phyloP scores from a whole-genome alignment of 2,113 vertebrate genomes.

The Thamnaconus septentrionalis region DNA sequence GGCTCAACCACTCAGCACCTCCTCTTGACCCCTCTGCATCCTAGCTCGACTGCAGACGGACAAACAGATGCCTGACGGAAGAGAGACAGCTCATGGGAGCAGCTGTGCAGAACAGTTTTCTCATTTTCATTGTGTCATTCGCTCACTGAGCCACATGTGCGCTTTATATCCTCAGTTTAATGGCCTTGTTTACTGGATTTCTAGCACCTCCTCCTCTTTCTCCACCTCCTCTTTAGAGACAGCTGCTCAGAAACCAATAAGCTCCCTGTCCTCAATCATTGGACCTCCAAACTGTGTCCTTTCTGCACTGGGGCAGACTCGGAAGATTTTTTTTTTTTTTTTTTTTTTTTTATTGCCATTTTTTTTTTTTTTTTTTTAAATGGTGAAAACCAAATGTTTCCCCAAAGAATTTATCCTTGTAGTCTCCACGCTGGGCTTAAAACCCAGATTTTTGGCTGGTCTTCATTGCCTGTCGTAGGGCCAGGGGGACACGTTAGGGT shows the following conservation, averaged over 20 bases:
- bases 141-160: constrained; percentile 56
- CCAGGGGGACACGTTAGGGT: not conserved
- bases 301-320: constrained; percentile 30
- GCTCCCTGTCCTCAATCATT: constrained; percentile 18
- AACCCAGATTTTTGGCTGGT: constrained; percentile 20
- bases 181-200: constrained; percentile 60
- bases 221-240: constrained; percentile 47
- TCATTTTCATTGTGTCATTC: constrained; percentile 36
- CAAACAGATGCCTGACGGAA: not conserved
- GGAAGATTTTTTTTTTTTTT: too few species aligned
- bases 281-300: constrained; percentile 73
- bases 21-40: constrained; percentile 21
- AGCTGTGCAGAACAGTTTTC: constrained; percentile 23
- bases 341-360: too few species aligned
- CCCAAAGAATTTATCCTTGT: constrained; percentile 9
- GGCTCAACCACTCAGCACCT: not conserved
- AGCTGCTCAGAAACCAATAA: constrained; percentile 33
- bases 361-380: not conserved
- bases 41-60: not conserved
- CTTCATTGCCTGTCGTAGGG: constrained; percentile 3
- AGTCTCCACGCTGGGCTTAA: constrained; percentile 8
- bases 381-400: constrained; percentile 30
- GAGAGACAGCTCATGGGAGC: constrained; percentile 18
- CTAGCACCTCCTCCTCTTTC: constrained; percentile 29
- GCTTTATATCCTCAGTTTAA: constrained; percentile 62